These are phyloP conservation scores for Caenorhabditis angaria DNA, from an alignment of 2,888 invertebrate genomes.

Conservation along the genomic window DNA sequence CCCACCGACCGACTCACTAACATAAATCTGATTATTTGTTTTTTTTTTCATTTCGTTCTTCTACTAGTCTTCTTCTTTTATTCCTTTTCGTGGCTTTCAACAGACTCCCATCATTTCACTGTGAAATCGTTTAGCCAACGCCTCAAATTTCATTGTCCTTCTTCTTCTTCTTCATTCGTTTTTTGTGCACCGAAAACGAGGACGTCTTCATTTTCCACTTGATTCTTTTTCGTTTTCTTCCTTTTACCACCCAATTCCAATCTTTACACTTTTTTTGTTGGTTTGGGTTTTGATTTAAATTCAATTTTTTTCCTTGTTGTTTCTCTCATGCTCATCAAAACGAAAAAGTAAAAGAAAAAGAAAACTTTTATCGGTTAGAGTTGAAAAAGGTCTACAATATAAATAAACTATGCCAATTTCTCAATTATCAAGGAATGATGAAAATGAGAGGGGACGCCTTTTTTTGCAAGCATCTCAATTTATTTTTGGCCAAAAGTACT, in stretches of 20 bases:
- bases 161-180: background rate
- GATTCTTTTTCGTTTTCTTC: background rate
- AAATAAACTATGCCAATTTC: background rate
- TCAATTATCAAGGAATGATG: no score
- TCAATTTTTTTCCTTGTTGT: conserved; percentile 5
- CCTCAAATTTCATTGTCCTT: conserved; percentile 7
- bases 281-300: background rate
- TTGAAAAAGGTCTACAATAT: conserved; percentile 4
- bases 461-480: background rate
- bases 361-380: background rate
- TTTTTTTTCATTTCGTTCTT: conserved; percentile 3
- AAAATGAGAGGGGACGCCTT: background rate
- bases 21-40: conserved; percentile 1
- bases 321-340: background rate
- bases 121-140: conserved; percentile 3
- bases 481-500: background rate
- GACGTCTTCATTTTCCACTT: conserved; percentile 2
- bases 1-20: conserved; percentile 24
- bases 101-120: background rate
- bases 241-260: background rate
- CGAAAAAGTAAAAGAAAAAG: background rate
- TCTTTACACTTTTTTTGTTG: conserved; percentile 1
- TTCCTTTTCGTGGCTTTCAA: background rate
- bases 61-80: background rate
- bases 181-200: background rate